Percentiles rank a stretch among this genome's conserved stretches.
Evolutionary conservation across 2,113 vertebrate species (phyloP).

Genomic region (Chionis minor): DNA sequence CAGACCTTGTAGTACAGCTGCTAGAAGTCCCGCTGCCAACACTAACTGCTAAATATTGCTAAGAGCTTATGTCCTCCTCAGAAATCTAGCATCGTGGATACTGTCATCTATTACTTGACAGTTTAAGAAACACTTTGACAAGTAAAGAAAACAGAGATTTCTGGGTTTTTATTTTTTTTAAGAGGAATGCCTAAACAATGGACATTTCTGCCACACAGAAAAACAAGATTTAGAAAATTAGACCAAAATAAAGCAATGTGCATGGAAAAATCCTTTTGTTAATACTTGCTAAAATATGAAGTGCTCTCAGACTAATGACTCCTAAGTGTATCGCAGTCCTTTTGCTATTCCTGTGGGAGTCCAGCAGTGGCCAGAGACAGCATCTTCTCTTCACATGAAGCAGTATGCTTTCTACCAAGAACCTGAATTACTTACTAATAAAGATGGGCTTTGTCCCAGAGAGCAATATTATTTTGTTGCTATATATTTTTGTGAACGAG

Average conservation of each 20-base stretch:
- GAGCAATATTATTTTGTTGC: neutral
- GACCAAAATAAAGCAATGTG: neutral
- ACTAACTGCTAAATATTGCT: neutral
- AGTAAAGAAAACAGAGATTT: neutral
- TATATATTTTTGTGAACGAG: neutral
- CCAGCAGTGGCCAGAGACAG: neutral
- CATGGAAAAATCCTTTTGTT: neutral
- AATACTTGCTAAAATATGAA: neutral
- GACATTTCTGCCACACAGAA: neutral
- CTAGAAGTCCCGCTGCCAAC: neutral
- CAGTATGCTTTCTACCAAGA: neutral
- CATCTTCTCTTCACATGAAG: neutral
- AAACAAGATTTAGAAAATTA: neutral
- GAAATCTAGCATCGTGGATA: neutral
- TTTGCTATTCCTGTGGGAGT: neutral
- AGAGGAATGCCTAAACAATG: neutral
- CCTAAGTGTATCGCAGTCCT: neutral
- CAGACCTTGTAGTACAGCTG: neutral
- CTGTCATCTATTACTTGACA: neutral
- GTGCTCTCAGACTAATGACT: neutral
- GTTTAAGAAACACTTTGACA: neutral
- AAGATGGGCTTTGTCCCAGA: neutral
- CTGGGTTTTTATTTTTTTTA: neutral
- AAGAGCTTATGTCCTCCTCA: neutral
- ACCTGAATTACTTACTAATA: neutral